Evolutionary conservation across 2,888 invertebrate genomes (phyloP).

Genomic region (Linnaemya vulpina): DNA sequence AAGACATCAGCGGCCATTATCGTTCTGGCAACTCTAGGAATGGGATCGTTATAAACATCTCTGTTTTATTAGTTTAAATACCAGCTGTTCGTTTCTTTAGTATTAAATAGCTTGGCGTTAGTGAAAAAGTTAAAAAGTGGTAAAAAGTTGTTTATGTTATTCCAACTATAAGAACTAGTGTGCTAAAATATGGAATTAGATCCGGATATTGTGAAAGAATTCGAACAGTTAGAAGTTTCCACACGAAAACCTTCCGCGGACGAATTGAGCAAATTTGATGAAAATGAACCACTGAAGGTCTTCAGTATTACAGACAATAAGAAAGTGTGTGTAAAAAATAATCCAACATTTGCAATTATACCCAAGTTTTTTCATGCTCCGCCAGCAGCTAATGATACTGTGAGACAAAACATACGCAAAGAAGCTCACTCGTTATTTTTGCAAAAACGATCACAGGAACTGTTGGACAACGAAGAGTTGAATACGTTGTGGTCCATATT

Average conservation of each 20-base stretch:
- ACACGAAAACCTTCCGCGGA: conserved; percentile 70
- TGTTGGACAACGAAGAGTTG: conserved; percentile 94
- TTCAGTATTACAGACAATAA: not conserved
- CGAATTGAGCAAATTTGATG: conserved; percentile 74
- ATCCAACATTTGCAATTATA: conserved; percentile 84
- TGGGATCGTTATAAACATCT: not conserved
- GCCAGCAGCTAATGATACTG: conserved; percentile 89
- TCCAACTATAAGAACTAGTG: not conserved
- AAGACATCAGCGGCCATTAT: too few relatives aligned
- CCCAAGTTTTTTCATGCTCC: conserved; percentile 91
- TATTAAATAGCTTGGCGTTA: not conserved
- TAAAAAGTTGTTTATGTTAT: not conserved
- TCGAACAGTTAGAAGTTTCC: conserved; percentile 75
- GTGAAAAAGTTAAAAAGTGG: not conserved
- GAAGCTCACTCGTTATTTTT: conserved; percentile 94
- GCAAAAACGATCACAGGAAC: conserved; percentile 91
- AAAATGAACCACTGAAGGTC: conserved; percentile 65
- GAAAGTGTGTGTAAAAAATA: conserved; percentile 47
- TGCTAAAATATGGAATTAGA: conserved; percentile 77
- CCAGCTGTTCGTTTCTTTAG: conserved; percentile 12
- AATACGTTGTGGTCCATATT: conserved; percentile 92
- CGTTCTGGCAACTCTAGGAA: too few relatives aligned
- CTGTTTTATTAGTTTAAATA: conserved; percentile 9
- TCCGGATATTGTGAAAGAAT: conserved; percentile 77
- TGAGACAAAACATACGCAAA: conserved; percentile 92